Base-by-base conservation (phyloP, 2,888 invertebrate genomes). In the Masnerella sp. region DNA sequence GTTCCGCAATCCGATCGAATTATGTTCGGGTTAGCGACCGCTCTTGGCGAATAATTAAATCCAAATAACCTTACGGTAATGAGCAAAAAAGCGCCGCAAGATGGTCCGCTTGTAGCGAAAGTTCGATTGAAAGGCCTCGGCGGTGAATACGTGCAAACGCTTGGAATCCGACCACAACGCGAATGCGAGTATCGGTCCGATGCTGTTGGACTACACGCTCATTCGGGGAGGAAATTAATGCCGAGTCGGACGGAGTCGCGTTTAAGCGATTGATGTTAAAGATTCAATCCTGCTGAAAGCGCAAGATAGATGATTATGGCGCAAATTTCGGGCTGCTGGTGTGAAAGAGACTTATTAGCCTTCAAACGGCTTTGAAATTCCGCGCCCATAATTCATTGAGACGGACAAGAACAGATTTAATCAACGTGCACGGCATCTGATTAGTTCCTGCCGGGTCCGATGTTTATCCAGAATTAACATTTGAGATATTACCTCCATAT, bases 201-300 rank as follows among this genome's bases (percentile, higher is more conserved):
- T 54, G 38, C 30, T 12, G 18, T 45, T 20, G 18, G 45, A 49
- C 38, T 67, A 42, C 49, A 32, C 49, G 52, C 17, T 67, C 40
- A n/a, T 34, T 34, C 28, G n/a, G 51, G 8, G 58, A 25, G 14
- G 17, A 42, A 58, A 67, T 67, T 58, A 58, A 47, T 54, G 18
- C n/a, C 38, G 11, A 36, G 25, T 25, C 7, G 12, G 14, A 12
- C 20, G 18, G 18, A 30, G 47, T 38, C 32, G 30, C 52, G 42
- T 68, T 68, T 59, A 25, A 52, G 59, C 68, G 59, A 68, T 59
- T 68, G 51, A 36, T 47, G 59, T 42, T 49, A 52, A 68, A 52
- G 61, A 69, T 69, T 61, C 54, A 61, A 69, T 69, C 20, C 25
- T n/a, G n/a, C 34, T 45, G 40, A 52, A 20, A 38, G 59, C 59